Evolutionary conservation across 2,113 vertebrate genomes (phyloP), one percentile per base, ranked within the genome.

Genomic region (Paramormyrops kingsleyae): DNA sequence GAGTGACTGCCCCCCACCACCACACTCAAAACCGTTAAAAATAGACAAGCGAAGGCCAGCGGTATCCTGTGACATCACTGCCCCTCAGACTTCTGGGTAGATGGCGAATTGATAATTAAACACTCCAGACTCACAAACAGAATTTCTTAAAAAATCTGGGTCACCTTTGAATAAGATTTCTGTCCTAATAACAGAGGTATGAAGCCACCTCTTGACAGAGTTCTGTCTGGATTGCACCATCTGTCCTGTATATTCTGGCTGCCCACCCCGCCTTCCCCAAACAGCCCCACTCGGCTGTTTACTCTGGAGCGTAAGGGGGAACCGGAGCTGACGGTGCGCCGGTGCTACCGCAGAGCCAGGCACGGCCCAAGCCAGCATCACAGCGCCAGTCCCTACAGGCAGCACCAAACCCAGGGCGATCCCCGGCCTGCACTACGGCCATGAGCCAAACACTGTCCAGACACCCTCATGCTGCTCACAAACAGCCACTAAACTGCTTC

Each of bases 11-110:
- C 47, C 50, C 85, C 47, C 35, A 17, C 62, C 62, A 12, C 59
- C n/a, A 66, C n/a, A 35, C 74, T 86, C n/a, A 31, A 46, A 49
- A 12, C 27, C n/a, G n/a, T 87, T 87, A 87, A 87, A 87, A 87
- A 87, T 87, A 87, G 44, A 87, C 44, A 53, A 39, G 31, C 17
- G 17, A 50, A 7, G 83, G 83, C 74, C 35, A 50, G 83, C 42
- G 83, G 44, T 86, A 86, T 50, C 74, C 83, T 15, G 47, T 50
- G 83, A 47, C 44, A 47, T 86, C 83, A 86, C 24, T 86, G 83
- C 46, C 44, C 83, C 83, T 49, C 44, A 50, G 47, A 49, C n/a
- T 86, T 42, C 31, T 80, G 74, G 74, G 74, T 80, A 80, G 74
- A 42, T 80, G 74, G 83, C n/a, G 1, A 49, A 86, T 24, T 50